These are phyloP conservation scores for Trichacis sp. DNA, from an alignment of 2,888 invertebrate species.

Conservation along the genomic window DNA sequence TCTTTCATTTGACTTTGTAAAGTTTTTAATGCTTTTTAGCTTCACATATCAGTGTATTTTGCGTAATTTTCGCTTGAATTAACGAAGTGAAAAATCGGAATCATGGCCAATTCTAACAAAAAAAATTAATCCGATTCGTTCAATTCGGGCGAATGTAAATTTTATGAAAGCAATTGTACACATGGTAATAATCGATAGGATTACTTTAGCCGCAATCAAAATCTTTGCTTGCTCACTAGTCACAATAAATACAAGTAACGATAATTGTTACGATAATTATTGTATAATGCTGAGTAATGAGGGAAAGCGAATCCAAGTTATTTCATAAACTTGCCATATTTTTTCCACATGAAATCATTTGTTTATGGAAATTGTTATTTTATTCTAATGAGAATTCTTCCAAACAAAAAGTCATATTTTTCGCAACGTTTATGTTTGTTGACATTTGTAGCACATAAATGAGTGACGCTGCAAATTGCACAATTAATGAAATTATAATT, in stretches of 20 bases:
- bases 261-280: slow-evolving; percentile 4
- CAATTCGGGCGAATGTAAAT: slow-evolving; percentile 23
- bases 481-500: background rate
- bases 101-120: background rate
- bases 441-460: too few species aligned
- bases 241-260: background rate
- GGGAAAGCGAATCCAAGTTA: background rate
- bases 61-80: too few species aligned
- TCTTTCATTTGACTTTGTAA: too few species aligned
- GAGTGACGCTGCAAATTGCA: background rate
- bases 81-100: too few species aligned
- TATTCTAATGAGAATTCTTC: too few species aligned
- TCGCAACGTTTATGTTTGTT: too few species aligned
- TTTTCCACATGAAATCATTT: too few species aligned
- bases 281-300: slow-evolving; percentile 1
- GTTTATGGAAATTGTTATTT: too few species aligned
- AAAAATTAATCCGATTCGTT: background rate
- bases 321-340: too few species aligned
- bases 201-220: slow-evolving; percentile 32
- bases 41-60: too few species aligned
- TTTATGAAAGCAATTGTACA: slow-evolving; percentile 37
- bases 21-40: too few species aligned
- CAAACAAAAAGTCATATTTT: too few species aligned
- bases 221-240: slow-evolving; percentile 40
- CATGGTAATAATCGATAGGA: slow-evolving; percentile 11